Evolutionary conservation across 1,140 invertebrate genomes (phyloP), one percentile per base, ranked within the genome.

Genomic region (Drosophila burlai): DNA sequence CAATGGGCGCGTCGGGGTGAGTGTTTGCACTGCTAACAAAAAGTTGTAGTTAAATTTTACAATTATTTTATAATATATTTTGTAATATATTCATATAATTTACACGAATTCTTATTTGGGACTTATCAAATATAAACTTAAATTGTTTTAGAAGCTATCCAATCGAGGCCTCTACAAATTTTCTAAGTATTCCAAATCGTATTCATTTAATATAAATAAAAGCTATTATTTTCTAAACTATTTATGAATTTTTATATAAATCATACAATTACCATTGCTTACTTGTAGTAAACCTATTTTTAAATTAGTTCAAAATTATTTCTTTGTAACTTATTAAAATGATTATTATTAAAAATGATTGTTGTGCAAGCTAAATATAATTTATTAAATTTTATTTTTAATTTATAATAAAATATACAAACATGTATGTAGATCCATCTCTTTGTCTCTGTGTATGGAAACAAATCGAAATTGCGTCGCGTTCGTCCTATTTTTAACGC

Each of bases 1-100:
- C 94, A 94, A 95, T 92, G 94, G 96, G 93, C 94, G 96, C 94
- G 94, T 96, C 29, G 92, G 92, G 84, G 92, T 93, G 57, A 87
- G 92, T 57, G 2, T 4, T 84, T 69, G 15, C 40, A 72, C 24
- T 42, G 16, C 2, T 2, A 24, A 4, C 31, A 63, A 34, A 15
- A 36, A 31, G 9, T 13, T 18, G 36, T 42, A 42, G 24, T 61
- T n/a, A 9, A 15, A 29, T 6, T 57, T 10, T 0, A 59, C 5
- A 59, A 4, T 18, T 40, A 18, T 38, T 62, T 11, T n/a, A 4
- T 61, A 38, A 4, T 10, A 31, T 42, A 4, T 9, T n/a, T n/a
- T n/a, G n/a, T n/a, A n/a, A n/a, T n/a, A 26, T 47, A 31, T 58
- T 29, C 9, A 29, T 26, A 21, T 26, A 13, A 36, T 6, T 24